A percentile compares a stretch with the other conserved stretches of the same genome.
Conservation (phyloP, 1,140 invertebrate genomes). For the Drosophila bifasciata region DNA sequence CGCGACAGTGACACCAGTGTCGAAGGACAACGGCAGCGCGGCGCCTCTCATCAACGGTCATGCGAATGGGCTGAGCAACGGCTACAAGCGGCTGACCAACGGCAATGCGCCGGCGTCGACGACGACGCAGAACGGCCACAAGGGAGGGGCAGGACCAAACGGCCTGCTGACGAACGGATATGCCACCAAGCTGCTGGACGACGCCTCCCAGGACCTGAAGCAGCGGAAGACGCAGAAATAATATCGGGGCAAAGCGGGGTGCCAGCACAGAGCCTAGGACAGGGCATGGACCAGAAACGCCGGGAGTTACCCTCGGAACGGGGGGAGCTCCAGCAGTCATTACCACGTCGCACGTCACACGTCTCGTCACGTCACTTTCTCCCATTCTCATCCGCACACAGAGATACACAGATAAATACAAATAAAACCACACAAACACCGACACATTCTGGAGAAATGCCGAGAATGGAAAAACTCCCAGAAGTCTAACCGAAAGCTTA, state of each 20-base stretch:
- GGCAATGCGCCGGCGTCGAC: conserved; percentile 34
- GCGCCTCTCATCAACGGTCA: conserved; percentile 56
- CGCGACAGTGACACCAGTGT: conserved; percentile 31
- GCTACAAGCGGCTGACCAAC: conserved; percentile 59
- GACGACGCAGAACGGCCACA: conserved; percentile 41
- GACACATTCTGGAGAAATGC: conserved; percentile 18
- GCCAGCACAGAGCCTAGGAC: conserved; percentile 69
- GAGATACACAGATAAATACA: conserved; percentile 17
- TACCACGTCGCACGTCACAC: conserved; percentile 33
- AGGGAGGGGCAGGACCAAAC: conserved; percentile 32
- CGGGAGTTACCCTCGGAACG: conserved; percentile 31
- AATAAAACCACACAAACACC: conserved; percentile 3
- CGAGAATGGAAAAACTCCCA: neutral
- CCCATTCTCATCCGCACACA: conserved; percentile 28
- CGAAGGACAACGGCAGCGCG: conserved; percentile 53
- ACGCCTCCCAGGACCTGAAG: conserved; percentile 72
- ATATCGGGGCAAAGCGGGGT: conserved; percentile 69
- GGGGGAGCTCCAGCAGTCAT: conserved; percentile 62
- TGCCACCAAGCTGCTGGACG: conserved; percentile 63
- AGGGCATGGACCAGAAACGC: conserved; percentile 33
- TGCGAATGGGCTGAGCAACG: conserved; percentile 64
- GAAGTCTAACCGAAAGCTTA: conserved; percentile 1
- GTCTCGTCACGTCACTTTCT: conserved; percentile 3
- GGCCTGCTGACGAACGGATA: conserved; percentile 46
- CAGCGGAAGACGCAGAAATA: conserved; percentile 80